phyloP scores from a whole-genome alignment of 2,888 invertebrate genomes.

The Agrotis ipsilon region DNA sequence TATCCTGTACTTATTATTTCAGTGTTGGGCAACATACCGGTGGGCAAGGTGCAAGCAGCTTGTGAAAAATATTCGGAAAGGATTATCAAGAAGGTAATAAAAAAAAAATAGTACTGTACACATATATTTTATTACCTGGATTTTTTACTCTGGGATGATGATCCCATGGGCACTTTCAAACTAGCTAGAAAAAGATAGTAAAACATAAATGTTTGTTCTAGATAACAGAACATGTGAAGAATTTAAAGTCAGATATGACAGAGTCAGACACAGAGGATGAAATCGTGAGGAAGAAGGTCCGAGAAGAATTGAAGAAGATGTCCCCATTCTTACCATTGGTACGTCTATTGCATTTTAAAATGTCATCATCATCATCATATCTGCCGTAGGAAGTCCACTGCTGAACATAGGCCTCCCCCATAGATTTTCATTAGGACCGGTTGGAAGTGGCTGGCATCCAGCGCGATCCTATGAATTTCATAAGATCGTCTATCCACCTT shows the following conservation, averaged over 20 bases:
- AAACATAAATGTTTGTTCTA: conserved; percentile 44
- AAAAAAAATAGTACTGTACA: too few species aligned
- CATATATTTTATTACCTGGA: too few species aligned
- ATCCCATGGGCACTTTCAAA: too few species aligned
- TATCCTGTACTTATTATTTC: conserved; percentile 47
- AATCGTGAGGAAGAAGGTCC: conserved; percentile 74
- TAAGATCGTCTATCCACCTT: too few species aligned
- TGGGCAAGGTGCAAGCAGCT: conserved; percentile 57
- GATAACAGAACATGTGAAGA: conserved; percentile 71
- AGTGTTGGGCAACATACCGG: conserved; percentile 73
- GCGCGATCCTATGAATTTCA: too few species aligned
- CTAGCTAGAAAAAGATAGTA: neutral
- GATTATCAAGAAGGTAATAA: conserved; percentile 74
- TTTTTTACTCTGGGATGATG: too few species aligned
- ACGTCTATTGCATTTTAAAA: too few species aligned
- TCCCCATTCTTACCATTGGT: conserved; percentile 73
- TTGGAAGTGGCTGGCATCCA: too few species aligned
- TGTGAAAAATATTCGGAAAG: conserved; percentile 70
- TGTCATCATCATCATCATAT: too few species aligned
- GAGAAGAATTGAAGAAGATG: conserved; percentile 76
- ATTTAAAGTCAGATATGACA: conserved; percentile 53
- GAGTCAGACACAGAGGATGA: conserved; percentile 67
- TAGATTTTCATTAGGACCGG: too few species aligned
- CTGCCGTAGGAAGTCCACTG: too few species aligned
- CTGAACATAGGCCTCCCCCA: too few species aligned